Conservation (phyloP, 1,140 invertebrate species). For the Drosophila malerkotliana region DNA sequence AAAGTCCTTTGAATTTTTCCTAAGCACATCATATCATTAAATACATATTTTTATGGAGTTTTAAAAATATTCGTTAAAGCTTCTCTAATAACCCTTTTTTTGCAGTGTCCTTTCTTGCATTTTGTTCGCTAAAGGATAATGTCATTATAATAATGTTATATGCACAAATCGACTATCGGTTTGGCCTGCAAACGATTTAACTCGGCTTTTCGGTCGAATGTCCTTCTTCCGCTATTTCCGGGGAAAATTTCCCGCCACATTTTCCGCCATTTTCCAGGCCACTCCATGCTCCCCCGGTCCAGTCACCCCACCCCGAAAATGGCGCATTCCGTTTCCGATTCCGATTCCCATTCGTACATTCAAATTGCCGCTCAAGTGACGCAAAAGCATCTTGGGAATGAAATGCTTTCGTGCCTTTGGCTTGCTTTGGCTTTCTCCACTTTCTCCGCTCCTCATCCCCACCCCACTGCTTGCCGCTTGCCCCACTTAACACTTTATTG, state of each 20-base stretch:
- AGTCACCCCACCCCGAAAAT: background rate
- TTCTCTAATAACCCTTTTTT: background rate
- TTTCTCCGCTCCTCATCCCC: background rate
- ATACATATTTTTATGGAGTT: too few relatives aligned
- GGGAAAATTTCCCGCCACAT: background rate
- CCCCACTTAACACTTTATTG: slow-evolving; percentile 64
- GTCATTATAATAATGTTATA: slow-evolving; percentile 69
- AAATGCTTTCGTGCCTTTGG: slow-evolving; percentile 26
- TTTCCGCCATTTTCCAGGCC: background rate
- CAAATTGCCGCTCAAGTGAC: slow-evolving; percentile 60
- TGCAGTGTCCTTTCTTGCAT: slow-evolving; percentile 3
- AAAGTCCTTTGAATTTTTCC: background rate
- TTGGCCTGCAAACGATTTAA: slow-evolving; percentile 34
- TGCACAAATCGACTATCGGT: slow-evolving; percentile 66
- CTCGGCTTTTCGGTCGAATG: slow-evolving; percentile 1
- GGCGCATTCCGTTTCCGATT: slow-evolving; percentile 31
- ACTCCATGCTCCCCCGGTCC: background rate
- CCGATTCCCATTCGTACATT: slow-evolving; percentile 36
- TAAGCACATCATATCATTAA: background rate
- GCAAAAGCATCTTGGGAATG: slow-evolving; percentile 62
- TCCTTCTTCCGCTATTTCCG: background rate
- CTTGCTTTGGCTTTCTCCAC: slow-evolving; percentile 1
- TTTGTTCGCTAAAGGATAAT: slow-evolving; percentile 38
- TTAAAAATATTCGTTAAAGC: too few relatives aligned
- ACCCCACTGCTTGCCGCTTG: background rate